Evolutionary conservation across 2,797 vertebrate species (phyloP).

Genomic region (Phataginus tricuspis): DNA sequence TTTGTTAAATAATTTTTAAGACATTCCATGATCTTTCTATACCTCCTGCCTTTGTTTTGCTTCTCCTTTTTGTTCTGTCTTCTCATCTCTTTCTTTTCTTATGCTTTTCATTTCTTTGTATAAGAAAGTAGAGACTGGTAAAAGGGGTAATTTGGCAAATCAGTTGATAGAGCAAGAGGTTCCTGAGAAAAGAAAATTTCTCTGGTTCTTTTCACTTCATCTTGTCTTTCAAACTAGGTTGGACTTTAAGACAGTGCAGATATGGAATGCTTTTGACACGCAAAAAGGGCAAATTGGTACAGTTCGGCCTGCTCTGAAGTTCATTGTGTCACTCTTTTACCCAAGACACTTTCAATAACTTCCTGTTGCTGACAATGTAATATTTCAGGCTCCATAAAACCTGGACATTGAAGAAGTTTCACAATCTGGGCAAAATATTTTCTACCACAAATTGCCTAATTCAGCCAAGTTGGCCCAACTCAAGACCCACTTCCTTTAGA

Average conservation of each 20-base stretch:
- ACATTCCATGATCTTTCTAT: not conserved
- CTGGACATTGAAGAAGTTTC: too few species aligned
- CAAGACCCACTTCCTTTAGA: not conserved
- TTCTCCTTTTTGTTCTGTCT: not conserved
- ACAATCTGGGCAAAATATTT: not conserved
- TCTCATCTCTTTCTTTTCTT: not conserved
- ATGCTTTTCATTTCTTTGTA: not conserved
- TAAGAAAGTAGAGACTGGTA: not conserved
- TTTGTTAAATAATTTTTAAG: not conserved
- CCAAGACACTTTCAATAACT: not conserved
- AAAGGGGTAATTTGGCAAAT: not conserved
- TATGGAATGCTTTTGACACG: not conserved
- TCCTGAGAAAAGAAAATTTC: not conserved
- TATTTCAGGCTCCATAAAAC: not conserved
- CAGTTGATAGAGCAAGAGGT: not conserved
- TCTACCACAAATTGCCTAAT: not conserved
- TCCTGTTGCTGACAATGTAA: not conserved
- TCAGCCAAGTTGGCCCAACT: not conserved
- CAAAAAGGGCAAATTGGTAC: not conserved
- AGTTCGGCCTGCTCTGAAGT: not conserved
- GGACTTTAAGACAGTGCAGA: not conserved
- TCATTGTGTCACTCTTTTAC: not conserved
- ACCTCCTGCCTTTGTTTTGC: not conserved
- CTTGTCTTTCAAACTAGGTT: not conserved
- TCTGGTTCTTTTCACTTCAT: not conserved